Base-by-base conservation (phyloP, 2,113 vertebrate species). In the Oreochromis niloticus region DNA sequence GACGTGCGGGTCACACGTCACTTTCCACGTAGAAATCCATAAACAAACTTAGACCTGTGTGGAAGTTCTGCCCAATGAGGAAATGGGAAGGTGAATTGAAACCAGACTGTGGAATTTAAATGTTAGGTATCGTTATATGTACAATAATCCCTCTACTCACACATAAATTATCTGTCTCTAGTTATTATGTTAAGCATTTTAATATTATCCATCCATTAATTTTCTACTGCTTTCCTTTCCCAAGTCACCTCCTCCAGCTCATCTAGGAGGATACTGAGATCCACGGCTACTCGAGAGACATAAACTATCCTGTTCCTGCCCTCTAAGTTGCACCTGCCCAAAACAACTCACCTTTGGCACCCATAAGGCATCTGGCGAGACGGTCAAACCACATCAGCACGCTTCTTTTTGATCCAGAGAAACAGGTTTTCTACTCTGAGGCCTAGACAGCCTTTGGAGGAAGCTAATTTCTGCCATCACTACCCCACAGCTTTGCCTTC, bases 21-120 rank as follows among this genome's bases (percentile, higher is more conserved):
- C 27, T 78, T 78, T 50, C 24, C 71, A 52, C 4, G 1, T 32
- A 78, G 46, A 52, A 78, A 52, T 50, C 10, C 27, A 52, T 52
- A 78, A 78, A 78, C 46, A 32, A 78, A 78, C 46, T 78, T 50
- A 52, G 9, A 50, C 71, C 71, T 50, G 24, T 32, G 30, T 75
- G 71, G 43, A 75, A 75, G 48, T 48, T 75, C 24, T 75, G 41
- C 14, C 14, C 24, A 75, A 17, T 75, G 16, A 50, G 4, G 1
- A 78, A 32, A 50, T 50, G 27, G 46, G 16, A 30, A 50, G 27
- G 71, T 50, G 43, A 78, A 78, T 12, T 50, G 5, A 73, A 73
- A 46, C 8, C 41, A 46, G 68, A 73, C 14, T 0, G 22, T 27
- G 13, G 17, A 78, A 4, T 11, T 78, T 78, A 32, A n/a, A 78